Base-by-base conservation (phyloP, 2,888 invertebrate genomes). In the Penaeus monodon region DNA sequence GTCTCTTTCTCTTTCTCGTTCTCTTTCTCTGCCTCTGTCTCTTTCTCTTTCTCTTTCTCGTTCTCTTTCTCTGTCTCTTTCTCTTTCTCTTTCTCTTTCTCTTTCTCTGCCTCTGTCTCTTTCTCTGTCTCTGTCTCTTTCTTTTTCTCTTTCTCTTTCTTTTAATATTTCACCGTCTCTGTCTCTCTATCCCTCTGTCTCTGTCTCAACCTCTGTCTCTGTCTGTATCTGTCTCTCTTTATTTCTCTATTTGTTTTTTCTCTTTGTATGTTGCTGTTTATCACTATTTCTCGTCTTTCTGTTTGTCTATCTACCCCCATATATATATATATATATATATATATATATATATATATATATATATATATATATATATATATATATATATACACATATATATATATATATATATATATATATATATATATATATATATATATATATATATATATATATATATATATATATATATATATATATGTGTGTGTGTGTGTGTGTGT, bases 21-120 rank as follows among this genome's bases (percentile, higher is more conserved):
- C 74, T 74, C 74, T 74, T 44, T 74, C 74, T 74, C 74, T 74
- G 44, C 64, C 64, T 80, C 64, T 80, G 33, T 80, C 64, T 80
- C 64, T 80, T 33, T 80, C 64, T 64, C 29, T 74, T 44, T 29
- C 74, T 38, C 38, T 24, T n/a, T 49, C 12, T 49, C 38, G 27
- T n/a, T 12, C 57, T 64, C 64, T 80, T 20, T 49, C 49, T 49
- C 49, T 49, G 7, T 49, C 49, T 49, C 49, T 49, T 10, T 49
- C 49, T 49, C 49, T 49, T 10, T 49, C 49, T 49, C 49, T 49
- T 10, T 49, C 49, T 49, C 49, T 49, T 10, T 49, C 49, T n/a
- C n/a, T n/a, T n/a, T n/a, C n/a, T n/a, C n/a, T n/a, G n/a, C n/a
- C n/a, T n/a, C n/a, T n/a, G n/a, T n/a, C n/a, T n/a, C n/a, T n/a